phyloP scores from a whole-genome alignment of 2,113 vertebrate species.

The Ardeotis arabs region DNA sequence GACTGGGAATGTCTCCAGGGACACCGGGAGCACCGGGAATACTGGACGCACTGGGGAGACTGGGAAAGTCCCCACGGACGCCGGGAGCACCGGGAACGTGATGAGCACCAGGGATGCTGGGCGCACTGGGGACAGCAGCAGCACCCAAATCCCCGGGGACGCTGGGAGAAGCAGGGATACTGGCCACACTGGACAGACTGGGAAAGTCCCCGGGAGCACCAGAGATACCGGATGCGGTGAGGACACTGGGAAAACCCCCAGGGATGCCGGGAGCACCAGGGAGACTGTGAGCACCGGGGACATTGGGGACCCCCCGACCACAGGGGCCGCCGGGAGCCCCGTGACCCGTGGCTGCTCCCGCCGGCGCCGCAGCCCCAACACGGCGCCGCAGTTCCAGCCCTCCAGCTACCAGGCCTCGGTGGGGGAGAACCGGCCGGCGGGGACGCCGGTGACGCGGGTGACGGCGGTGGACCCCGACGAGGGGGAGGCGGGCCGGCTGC shows the following conservation, averaged over 20 bases:
- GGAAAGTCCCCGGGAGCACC: background rate
- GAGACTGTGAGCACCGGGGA: accelerated
- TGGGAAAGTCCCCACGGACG: background rate
- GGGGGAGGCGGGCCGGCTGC: constrained; percentile 86
- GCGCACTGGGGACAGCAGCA: background rate
- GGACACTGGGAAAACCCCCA: background rate
- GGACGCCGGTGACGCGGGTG: constrained; percentile 83
- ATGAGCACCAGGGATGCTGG: too few relatives aligned
- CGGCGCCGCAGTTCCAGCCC: constrained; percentile 90
- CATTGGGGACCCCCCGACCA: background rate
- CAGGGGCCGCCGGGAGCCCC: background rate
- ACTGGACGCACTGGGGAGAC: background rate
- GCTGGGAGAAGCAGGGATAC: background rate
- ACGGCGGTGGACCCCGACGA: constrained; percentile 85
- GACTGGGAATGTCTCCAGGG: background rate
- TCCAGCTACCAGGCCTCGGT: constrained; percentile 93
- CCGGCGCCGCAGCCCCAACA: constrained; percentile 82
- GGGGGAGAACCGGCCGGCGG: constrained; percentile 86
- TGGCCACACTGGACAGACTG: background rate
- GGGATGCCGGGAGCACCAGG: background rate
- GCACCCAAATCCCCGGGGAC: background rate
- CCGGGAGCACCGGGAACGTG: background rate
- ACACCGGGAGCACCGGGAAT: background rate
- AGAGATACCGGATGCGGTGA: too few relatives aligned
- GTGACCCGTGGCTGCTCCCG: background rate